A percentile compares a stretch with the other conserved stretches of the same genome.
Conservation (phyloP, 2,888 invertebrate genomes). For the Acleris emargana region DNA sequence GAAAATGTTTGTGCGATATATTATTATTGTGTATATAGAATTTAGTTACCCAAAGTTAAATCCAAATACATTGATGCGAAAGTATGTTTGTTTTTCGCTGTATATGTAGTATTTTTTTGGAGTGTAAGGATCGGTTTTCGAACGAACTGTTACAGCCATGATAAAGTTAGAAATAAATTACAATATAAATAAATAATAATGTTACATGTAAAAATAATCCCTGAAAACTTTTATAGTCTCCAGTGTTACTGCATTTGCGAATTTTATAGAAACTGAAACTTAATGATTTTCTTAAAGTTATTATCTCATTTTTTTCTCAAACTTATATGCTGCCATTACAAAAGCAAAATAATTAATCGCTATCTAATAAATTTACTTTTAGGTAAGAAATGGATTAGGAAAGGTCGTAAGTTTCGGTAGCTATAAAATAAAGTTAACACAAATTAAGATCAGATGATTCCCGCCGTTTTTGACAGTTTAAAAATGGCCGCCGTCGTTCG, state of each 20-base stretch:
- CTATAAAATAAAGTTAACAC: background rate
- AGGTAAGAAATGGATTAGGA: too few relatives aligned
- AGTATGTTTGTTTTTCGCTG: conserved; percentile 58
- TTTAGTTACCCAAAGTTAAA: conserved; percentile 78
- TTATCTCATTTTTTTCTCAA: background rate
- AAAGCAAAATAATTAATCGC: too few relatives aligned
- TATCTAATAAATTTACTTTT: too few relatives aligned
- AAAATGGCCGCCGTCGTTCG: conserved; percentile 55
- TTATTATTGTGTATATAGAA: conserved; percentile 77
- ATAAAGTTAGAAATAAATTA: conserved; percentile 6
- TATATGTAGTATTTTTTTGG: conserved; percentile 58
- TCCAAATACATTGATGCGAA: conserved; percentile 75
- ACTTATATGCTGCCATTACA: too few relatives aligned
- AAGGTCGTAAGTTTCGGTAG: background rate
- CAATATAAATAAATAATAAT: conserved; percentile 12
- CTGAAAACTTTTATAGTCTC: conserved; percentile 1
- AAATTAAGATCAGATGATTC: conserved; percentile 1
- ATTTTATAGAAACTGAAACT: background rate
- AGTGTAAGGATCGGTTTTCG: conserved; percentile 58
- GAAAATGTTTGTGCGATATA: conserved; percentile 56
- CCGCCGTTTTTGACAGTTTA: conserved; percentile 6
- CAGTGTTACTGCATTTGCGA: background rate
- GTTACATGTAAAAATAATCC: conserved; percentile 6
- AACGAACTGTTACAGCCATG: conserved; percentile 46
- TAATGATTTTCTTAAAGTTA: background rate